Conservation (phyloP, 2,113 vertebrate genomes). For the Leptobrachium ailaonicum region DNA sequence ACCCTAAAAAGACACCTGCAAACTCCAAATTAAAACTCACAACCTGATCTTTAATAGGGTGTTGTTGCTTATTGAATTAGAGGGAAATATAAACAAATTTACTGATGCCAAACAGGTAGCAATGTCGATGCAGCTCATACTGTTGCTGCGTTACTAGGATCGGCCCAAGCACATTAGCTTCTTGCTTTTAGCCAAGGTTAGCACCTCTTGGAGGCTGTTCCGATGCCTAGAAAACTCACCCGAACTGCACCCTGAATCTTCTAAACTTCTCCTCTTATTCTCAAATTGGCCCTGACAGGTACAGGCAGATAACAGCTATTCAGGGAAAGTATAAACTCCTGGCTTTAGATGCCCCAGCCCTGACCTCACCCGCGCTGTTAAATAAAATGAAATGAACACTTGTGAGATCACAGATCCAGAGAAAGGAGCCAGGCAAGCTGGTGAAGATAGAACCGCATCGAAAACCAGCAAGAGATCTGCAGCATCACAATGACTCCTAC, state of each 20-base stretch:
- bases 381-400: background rate
- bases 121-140: too few relatives aligned
- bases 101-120: too few relatives aligned
- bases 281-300: background rate
- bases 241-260: background rate
- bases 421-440: background rate
- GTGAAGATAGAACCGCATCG: background rate
- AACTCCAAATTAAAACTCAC: too few relatives aligned
- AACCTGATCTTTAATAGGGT: too few relatives aligned
- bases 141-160: too few relatives aligned
- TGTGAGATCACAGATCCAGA: background rate
- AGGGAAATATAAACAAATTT: too few relatives aligned
- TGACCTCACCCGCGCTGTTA: background rate
- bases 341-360: background rate
- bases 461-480: background rate
- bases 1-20: too few relatives aligned
- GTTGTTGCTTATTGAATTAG: too few relatives aligned
- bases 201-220: too few relatives aligned
- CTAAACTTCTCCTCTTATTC: background rate
- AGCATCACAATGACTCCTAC: background rate
- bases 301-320: slow-evolving; percentile 17
- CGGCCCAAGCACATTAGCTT: too few relatives aligned
- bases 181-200: too few relatives aligned
- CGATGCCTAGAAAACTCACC: background rate
- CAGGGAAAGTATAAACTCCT: background rate